phyloP scores from a whole-genome alignment of 2,113 vertebrate genomes.

The Dascyllus trimaculatus region DNA sequence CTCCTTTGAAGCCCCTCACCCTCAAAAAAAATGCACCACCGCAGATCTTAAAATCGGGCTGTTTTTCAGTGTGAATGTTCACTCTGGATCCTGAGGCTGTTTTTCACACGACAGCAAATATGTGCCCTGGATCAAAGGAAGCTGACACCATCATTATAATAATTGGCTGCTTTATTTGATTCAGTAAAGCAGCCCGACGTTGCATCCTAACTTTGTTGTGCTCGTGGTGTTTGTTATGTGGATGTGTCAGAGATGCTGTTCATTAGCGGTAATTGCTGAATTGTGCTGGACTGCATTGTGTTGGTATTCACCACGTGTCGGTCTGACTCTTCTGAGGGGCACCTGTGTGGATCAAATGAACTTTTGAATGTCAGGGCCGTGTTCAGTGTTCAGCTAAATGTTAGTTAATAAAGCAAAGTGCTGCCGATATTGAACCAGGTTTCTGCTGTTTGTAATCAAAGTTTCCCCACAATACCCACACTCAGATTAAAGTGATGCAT shows the following conservation, averaged over 20 bases:
- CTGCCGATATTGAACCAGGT: background rate
- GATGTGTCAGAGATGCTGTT: slow-evolving; percentile 11
- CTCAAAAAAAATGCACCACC: background rate
- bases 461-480: slow-evolving; percentile 22
- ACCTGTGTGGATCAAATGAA: slow-evolving; percentile 1
- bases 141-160: slow-evolving; percentile 25
- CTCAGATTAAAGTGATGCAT: slow-evolving; percentile 34
- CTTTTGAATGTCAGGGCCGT: slow-evolving; percentile 39
- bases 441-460: slow-evolving; percentile 18
- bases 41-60: background rate
- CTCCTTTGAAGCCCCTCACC: background rate
- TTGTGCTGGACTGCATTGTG: background rate
- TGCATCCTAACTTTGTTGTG: slow-evolving; percentile 7
- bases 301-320: background rate
- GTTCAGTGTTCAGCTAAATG: slow-evolving; percentile 17
- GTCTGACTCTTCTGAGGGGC: background rate
- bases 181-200: slow-evolving; percentile 12
- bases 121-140: slow-evolving; percentile 36
- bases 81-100: background rate
- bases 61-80: background rate
- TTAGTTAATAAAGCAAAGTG: slow-evolving; percentile 6
- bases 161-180: slow-evolving; percentile 31
- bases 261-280: background rate
- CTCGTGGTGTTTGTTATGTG: background rate
- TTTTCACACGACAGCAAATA: slow-evolving; percentile 18